Evolutionary conservation across 2,113 vertebrate genomes (phyloP).

Genomic region (Xiphophorus couchianus): DNA sequence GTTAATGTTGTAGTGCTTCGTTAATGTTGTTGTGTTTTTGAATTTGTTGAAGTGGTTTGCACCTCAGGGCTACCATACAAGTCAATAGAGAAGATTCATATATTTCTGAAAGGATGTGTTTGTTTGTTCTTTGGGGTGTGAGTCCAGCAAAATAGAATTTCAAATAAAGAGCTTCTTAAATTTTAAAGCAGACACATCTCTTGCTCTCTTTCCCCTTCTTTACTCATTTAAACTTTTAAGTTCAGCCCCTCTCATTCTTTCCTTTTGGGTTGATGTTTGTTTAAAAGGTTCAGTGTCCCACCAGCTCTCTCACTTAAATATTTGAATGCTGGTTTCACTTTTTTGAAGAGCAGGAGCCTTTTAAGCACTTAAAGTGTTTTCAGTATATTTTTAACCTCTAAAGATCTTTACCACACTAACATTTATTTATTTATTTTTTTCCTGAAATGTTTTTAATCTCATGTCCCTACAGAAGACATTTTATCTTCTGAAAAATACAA

Average conservation of each 20-base stretch:
- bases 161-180: slow-evolving; percentile 47
- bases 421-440: slow-evolving; percentile 5
- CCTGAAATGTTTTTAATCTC: slow-evolving; percentile 13
- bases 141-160: slow-evolving; percentile 40
- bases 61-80: too few species aligned
- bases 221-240: slow-evolving; percentile 48
- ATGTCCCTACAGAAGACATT: not conserved
- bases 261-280: slow-evolving; percentile 56
- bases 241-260: slow-evolving; percentile 43
- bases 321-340: slow-evolving; percentile 68
- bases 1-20: too few species aligned
- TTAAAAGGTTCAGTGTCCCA: slow-evolving; percentile 70
- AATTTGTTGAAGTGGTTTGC: too few species aligned
- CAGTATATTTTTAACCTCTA: slow-evolving; percentile 62
- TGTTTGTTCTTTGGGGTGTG: slow-evolving; percentile 35
- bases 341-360: slow-evolving; percentile 19
- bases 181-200: slow-evolving; percentile 41
- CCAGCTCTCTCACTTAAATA: slow-evolving; percentile 71
- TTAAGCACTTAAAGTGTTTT: slow-evolving; percentile 47
- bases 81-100: slow-evolving; percentile 48
- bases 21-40: too few species aligned
- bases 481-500: slow-evolving; percentile 20
- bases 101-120: slow-evolving; percentile 45
- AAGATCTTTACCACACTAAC: slow-evolving; percentile 37
- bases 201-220: not conserved